Percentiles rank a stretch among this genome's conserved stretches.
Conservation (phyloP, 2,113 vertebrate genomes). For the Phaethornis superciliosus region DNA sequence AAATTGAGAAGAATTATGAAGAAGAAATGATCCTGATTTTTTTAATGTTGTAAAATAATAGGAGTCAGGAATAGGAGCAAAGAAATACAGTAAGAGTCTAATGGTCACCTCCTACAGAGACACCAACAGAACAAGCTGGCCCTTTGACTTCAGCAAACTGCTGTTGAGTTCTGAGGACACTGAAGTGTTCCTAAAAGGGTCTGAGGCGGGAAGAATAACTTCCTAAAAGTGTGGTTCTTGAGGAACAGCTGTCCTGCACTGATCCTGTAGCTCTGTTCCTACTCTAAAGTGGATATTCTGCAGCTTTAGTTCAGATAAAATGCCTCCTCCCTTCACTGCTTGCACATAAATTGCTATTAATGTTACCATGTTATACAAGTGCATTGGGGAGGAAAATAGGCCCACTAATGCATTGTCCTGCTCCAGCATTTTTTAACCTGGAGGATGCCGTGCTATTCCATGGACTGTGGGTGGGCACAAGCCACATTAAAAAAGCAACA, state of each 20-base stretch:
- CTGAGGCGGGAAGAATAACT: constrained; percentile 6
- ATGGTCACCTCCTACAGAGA: not conserved
- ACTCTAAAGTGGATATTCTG: not conserved
- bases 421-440: constrained; percentile 48
- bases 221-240: not conserved
- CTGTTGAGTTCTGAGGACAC: constrained; percentile 54
- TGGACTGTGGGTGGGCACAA: constrained; percentile 12
- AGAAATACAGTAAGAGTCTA: not conserved
- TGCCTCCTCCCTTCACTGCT: constrained; percentile 18
- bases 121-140: not conserved
- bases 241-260: not conserved
- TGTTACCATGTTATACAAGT: constrained; percentile 44
- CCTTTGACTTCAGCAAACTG: constrained; percentile 34
- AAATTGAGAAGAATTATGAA: not conserved
- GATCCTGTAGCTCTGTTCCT: not conserved
- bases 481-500: constrained; percentile 1
- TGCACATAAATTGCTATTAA: constrained; percentile 64
- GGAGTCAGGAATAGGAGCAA: not conserved
- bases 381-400: constrained; percentile 53
- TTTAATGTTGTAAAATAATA: not conserved
- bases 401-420: constrained; percentile 43
- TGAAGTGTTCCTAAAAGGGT: constrained; percentile 10
- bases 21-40: not conserved
- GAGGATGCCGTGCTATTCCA: constrained; percentile 6
- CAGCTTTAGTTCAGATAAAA: constrained; percentile 26